Percentiles rank a stretch among this genome's conserved stretches.
phyloP scores from a whole-genome alignment of 2,797 vertebrate species.

The Simalia tracyae region DNA sequence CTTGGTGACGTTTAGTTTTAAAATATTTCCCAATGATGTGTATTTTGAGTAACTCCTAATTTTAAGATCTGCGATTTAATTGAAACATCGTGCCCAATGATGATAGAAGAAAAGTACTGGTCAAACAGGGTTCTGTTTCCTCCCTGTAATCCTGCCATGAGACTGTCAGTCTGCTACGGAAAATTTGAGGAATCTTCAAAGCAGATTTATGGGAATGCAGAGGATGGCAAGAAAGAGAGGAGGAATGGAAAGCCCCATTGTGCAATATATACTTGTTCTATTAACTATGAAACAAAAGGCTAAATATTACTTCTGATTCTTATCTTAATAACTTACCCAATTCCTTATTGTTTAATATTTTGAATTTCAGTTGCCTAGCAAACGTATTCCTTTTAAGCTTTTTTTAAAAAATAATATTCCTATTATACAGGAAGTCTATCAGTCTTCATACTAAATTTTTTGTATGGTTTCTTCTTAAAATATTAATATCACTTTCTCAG shows the following conservation, averaged over 20 bases:
- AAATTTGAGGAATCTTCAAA: neutral
- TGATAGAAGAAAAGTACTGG: neutral
- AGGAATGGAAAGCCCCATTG: neutral
- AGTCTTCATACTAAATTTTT: neutral
- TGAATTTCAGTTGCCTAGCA: slow-evolving; percentile 5
- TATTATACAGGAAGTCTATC: neutral
- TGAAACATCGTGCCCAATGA: neutral
- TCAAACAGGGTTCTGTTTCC: neutral
- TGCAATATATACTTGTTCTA: neutral
- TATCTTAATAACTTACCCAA: neutral
- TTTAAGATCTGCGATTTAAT: neutral
- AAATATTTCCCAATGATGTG: neutral
- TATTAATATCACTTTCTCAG: neutral
- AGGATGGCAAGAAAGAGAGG: neutral
- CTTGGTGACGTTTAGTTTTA: neutral
- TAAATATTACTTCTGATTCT: neutral
- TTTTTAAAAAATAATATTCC: neutral
- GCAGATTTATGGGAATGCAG: neutral
- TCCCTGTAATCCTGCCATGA: neutral
- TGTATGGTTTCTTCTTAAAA: neutral
- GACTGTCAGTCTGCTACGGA: neutral
- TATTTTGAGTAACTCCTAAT: neutral
- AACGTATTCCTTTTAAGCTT: slow-evolving; percentile 23
- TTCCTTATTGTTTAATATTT: neutral
- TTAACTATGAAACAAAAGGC: neutral